phyloP scores from a whole-genome alignment of 2,888 invertebrate species.

The Melanophora roralis region DNA sequence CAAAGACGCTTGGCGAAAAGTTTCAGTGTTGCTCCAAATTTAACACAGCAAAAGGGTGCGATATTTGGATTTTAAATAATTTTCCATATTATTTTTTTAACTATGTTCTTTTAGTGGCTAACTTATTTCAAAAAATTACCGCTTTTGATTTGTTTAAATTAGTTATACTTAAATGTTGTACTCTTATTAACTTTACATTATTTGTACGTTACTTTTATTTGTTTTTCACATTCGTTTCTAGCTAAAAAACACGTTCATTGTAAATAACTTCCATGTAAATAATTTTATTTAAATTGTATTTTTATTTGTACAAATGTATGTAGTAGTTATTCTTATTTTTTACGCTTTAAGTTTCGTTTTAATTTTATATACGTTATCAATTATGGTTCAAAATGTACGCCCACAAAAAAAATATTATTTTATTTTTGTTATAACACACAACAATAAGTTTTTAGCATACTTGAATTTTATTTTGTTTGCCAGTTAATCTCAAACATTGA shows the following conservation, averaged over 20 bases:
- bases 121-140: neutral
- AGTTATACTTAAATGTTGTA: conserved; percentile 17
- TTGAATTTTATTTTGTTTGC: conserved; percentile 34
- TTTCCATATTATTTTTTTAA: conserved; percentile 25
- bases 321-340: neutral
- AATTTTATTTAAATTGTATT: conserved; percentile 19
- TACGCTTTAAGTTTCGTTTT: conserved; percentile 14
- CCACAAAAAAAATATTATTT: conserved; percentile 42
- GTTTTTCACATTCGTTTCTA: neutral
- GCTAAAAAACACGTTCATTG: neutral
- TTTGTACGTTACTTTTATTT: neutral
- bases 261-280: conserved; percentile 33
- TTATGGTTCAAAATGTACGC: conserved; percentile 38
- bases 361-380: conserved; percentile 22
- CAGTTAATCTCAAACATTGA: conserved; percentile 26
- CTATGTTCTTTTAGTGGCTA: conserved; percentile 16
- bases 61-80: conserved; percentile 49
- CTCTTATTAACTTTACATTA: neutral
- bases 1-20: conserved; percentile 94
- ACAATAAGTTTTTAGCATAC: conserved; percentile 26
- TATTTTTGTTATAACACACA: conserved; percentile 24
- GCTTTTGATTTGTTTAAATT: conserved; percentile 25
- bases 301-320: neutral
- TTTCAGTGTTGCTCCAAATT: conserved; percentile 90
- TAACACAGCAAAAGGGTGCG: conserved; percentile 77